Evolutionary conservation across 2,113 vertebrate species (phyloP), one percentile per base, ranked within the genome.

Genomic region (Micromys minutus): DNA sequence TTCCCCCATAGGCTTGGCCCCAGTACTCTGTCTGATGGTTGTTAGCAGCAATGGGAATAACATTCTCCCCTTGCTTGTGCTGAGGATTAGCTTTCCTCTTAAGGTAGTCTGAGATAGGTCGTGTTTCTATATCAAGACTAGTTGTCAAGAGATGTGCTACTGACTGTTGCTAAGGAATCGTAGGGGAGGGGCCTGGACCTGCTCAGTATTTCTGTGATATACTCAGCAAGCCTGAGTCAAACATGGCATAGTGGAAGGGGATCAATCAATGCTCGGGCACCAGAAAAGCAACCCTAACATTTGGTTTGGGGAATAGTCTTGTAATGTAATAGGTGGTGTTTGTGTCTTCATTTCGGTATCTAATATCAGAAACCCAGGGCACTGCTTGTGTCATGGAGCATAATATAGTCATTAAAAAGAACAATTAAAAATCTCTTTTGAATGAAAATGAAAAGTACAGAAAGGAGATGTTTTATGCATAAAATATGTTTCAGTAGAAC

Each of bases 301-400:
- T 52, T 67, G 81, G 8, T 65, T 95, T 71, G 36, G 34, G 17
- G 55, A 92, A 55, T 19, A 77, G 31, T 75, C 10, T 61, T 76
- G 59, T 81, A 31, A 88, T 0, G 88, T 47, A 80, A 83, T 55
- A 45, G 94, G 52, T 31, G n/a, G 67, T 86, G 79, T 87, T 83
- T 94, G 8, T 93, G 45, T 36, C 57, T 6, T 0, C 3, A 50
- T 16, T 75, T 65, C 9, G 63, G 42, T 84, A 34, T 90, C 36
- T 87, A 57, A 75, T 71, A 77, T 57, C 87, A 93, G 90, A 96
- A 72, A 47, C 36, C 91, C n/a, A 74, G 61, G 42, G 79, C 5
- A 75, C 4, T 81, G 93, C 36, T 55, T 61, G n/a, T 91, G 36
- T 91, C 77, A 26, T 94, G 95, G 89, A 95, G 87, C 67, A 87